These are phyloP conservation scores for Metaphire vulgaris DNA, from an alignment of 1,140 invertebrate species.

Conservation along the genomic window DNA sequence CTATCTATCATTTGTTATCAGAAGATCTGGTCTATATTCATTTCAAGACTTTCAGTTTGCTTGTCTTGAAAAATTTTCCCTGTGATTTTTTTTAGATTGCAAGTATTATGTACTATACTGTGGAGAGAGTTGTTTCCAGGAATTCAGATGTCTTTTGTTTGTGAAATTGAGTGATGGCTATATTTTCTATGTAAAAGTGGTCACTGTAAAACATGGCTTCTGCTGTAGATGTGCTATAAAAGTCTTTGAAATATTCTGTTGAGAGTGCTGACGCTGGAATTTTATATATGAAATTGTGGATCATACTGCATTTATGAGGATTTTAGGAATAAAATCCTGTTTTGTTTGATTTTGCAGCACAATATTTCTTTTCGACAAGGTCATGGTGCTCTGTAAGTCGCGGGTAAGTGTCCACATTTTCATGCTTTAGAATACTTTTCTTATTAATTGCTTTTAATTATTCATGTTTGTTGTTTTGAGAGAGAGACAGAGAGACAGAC, in stretches of 20 bases:
- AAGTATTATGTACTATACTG: not conserved
- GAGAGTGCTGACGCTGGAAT: too few species aligned
- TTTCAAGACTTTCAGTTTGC: not conserved
- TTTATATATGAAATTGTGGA: too few species aligned
- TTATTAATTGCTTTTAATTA: too few species aligned
- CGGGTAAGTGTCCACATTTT: slow-evolving; percentile 65
- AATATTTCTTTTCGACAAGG: slow-evolving; percentile 94
- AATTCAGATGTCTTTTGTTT: too few species aligned
- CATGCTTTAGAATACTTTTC: too few species aligned
- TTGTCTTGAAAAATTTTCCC: not conserved
- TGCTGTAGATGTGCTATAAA: not conserved
- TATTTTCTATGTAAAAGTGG: too few species aligned
- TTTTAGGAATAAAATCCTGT: slow-evolving; percentile 13
- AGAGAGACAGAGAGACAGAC: too few species aligned
- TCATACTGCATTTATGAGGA: too few species aligned
- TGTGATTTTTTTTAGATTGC: not conserved
- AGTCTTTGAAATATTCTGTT: too few species aligned
- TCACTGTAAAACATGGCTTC: not conserved
- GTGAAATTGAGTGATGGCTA: too few species aligned
- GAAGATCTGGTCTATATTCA: not conserved
- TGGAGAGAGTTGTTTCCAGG: not conserved
- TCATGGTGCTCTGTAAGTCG: slow-evolving; percentile 88
- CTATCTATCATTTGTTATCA: not conserved
- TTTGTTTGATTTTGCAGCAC: slow-evolving; percentile 60
- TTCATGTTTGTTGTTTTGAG: too few species aligned